Conservation (phyloP, 2,113 vertebrate species). For the Tetrax tetrax region DNA sequence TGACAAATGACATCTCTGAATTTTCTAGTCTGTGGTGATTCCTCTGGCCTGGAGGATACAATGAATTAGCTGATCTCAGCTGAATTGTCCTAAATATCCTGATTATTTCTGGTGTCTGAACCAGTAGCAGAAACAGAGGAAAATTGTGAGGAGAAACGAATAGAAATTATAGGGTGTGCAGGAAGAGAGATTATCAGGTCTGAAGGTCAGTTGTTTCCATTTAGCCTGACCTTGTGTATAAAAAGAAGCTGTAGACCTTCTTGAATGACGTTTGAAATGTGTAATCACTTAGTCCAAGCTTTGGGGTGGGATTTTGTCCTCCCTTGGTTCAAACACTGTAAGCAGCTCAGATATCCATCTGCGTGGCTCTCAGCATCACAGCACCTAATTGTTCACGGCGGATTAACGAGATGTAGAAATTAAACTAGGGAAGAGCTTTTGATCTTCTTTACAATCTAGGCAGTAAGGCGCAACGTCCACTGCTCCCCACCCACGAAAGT, state of each 20-base stretch:
- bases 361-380: not conserved
- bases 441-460: not conserved
- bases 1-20: slow-evolving; percentile 16
- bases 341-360: not conserved
- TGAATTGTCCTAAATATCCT: slow-evolving; percentile 34
- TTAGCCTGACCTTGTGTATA: slow-evolving; percentile 31
- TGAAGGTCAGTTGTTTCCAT: slow-evolving; percentile 36
- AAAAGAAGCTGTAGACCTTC: slow-evolving; percentile 3
- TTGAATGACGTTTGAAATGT: not conserved
- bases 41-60: not conserved
- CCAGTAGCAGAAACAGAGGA: not conserved
- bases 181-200: not conserved
- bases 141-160: not conserved
- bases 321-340: not conserved
- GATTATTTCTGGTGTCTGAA: slow-evolving; percentile 32
- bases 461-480: not conserved
- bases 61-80: slow-evolving; percentile 37
- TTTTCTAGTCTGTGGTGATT: slow-evolving; percentile 10
- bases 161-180: slow-evolving; percentile 23
- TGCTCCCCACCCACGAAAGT: not conserved
- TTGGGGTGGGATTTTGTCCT: not conserved
- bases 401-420: slow-evolving; percentile 8
- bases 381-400: not conserved
- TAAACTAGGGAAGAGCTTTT: slow-evolving; percentile 12
- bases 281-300: not conserved